These are phyloP conservation scores for Ctenomys sociabilis DNA, from an alignment of 2,113 vertebrate genomes.

Conservation along the genomic window DNA sequence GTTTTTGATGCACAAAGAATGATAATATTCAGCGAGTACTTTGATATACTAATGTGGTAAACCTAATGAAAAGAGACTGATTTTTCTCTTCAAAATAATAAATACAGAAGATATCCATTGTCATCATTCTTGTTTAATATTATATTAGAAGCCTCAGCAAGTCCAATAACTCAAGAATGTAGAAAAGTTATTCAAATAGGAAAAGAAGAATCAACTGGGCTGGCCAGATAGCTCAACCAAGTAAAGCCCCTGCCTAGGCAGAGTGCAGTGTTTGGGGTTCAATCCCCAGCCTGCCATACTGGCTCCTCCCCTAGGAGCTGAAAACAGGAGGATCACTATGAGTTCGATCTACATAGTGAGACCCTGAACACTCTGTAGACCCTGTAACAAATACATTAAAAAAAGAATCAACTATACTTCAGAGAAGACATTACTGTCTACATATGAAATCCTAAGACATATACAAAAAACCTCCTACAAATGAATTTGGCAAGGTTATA, in stretches of 20 bases:
- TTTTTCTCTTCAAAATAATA: not conserved
- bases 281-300: too few relatives aligned
- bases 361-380: too few relatives aligned
- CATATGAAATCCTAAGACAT: constrained; percentile 7
- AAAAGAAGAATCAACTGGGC: not conserved
- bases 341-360: too few relatives aligned
- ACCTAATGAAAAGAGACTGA: not conserved
- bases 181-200: constrained; percentile 2
- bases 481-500: not conserved
- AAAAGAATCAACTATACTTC: not conserved
- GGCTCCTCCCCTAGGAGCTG: too few relatives aligned
- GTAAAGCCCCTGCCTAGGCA: too few relatives aligned
- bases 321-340: too few relatives aligned
- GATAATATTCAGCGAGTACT: not conserved
- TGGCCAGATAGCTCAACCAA: too few relatives aligned
- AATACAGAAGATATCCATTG: not conserved
- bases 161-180: constrained; percentile 6
- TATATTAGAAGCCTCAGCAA: not conserved
- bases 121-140: not conserved
- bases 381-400: too few relatives aligned
- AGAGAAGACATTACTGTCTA: not conserved
- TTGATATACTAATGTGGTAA: not conserved
- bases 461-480: not conserved
- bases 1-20: not conserved
- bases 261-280: too few relatives aligned